These are phyloP conservation scores for Polymixis lichenea DNA, from an alignment of 2,888 invertebrate species.

Conservation along the genomic window DNA sequence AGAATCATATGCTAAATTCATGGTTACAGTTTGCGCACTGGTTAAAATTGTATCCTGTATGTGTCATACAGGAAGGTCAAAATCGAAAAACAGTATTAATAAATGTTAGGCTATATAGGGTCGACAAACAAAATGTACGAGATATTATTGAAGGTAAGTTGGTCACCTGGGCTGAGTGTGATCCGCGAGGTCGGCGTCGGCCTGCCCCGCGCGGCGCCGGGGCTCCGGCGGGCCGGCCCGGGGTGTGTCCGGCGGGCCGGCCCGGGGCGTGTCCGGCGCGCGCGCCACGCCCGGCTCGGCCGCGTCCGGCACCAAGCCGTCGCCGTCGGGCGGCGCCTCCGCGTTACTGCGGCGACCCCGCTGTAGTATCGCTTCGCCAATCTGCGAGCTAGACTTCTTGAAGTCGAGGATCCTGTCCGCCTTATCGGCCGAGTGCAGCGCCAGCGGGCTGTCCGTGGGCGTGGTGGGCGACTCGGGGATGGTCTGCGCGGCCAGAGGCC, in stretches of 20 bases:
- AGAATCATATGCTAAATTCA: too few relatives aligned
- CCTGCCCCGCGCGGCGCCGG: conserved; percentile 65
- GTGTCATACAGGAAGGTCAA: neutral
- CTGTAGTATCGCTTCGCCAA: conserved; percentile 82
- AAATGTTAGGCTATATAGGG: neutral
- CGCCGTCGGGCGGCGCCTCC: conserved; percentile 24
- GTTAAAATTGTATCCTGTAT: too few relatives aligned
- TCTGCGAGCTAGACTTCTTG: conserved; percentile 83
- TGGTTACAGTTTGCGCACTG: too few relatives aligned
- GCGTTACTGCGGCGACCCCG: conserved; percentile 55
- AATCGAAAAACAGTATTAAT: neutral
- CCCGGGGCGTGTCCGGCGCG: too few relatives aligned
- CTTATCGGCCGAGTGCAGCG: conserved; percentile 71
- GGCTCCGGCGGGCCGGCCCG: too few relatives aligned
- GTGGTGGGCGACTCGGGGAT: conserved; percentile 83
- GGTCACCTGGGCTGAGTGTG: conserved; percentile 11
- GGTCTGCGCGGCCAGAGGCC: conserved; percentile 72
- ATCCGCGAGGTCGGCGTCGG: neutral
- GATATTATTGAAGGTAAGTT: neutral
- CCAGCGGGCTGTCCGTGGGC: conserved; percentile 78
- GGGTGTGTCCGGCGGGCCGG: too few relatives aligned
- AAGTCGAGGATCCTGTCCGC: conserved; percentile 85
- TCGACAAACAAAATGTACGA: neutral
- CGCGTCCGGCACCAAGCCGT: neutral
- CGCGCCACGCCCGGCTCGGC: too few relatives aligned